Evolutionary conservation across 64 coral and sea anemone species (phyloP), one percentile per base, ranked within the genome.

Genomic region (Stichodactyla helianthus): DNA sequence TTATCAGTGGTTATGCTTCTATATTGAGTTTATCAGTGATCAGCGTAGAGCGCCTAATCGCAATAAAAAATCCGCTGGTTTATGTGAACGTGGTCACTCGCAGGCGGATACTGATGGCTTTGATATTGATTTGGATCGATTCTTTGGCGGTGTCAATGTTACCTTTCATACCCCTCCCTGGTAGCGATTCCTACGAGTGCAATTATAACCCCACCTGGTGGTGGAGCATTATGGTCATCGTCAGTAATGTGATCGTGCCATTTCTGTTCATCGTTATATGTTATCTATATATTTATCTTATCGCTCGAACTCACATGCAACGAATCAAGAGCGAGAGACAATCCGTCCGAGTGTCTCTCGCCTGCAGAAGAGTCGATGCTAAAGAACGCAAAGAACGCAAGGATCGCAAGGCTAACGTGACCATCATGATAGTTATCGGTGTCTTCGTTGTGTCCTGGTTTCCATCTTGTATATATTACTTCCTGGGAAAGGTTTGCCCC

Each of bases 401-500:
- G 25, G 95, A 97, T 67, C 95, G 95, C 1, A 90, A 91, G 54
- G 95, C 89, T 35, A 97, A 91, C 71, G 89, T 93, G 18, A 97
- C 95, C 26, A 97, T 97, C n/a, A 91, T 97, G 63, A 93, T 97
- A 82, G 92, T 97, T 4, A 97, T 97, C 65, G 95, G 95, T 17
- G 53, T 97, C 4, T 97, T 97, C 53, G 86, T 93, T 2, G 77
- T 93, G 12, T 89, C 82, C 11, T 97, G 95, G 95, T 97, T 97
- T 77, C 95, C 95, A 1, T 97, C 95, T 5, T 91, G 86, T 13
- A 83, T 97, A n/a, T 97, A 97, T 50, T 97, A 97, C 82, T 97
- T 97, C 76, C 59, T 97, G 18, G 54, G 86, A 25, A 89, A 86
- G 28, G 89, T 91, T 4, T 97, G 92, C 13, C 89, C 86, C 10